These are phyloP conservation scores for Pseudanteris insignis DNA, from an alignment of 2,888 invertebrate species.

Conservation along the genomic window DNA sequence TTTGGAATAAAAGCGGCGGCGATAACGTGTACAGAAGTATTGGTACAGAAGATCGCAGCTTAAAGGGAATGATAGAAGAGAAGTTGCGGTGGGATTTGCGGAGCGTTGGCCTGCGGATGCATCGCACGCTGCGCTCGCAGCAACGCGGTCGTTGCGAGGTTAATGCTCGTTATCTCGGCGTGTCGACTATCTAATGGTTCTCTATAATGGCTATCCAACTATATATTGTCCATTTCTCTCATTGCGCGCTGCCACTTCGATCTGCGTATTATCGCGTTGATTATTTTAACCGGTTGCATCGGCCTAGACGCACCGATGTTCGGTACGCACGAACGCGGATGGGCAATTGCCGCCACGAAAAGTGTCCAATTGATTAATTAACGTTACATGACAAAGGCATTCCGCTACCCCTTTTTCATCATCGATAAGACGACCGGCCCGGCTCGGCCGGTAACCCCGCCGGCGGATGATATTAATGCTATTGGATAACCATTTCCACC, in stretches of 20 bases:
- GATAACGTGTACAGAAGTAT: conserved; percentile 42
- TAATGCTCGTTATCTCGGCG: conserved; percentile 67
- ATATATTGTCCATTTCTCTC: conserved; percentile 64
- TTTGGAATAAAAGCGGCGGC: conserved; percentile 18
- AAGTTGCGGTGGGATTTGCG: conserved; percentile 36
- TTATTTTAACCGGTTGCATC: conserved; percentile 56
- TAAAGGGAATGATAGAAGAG: conserved; percentile 35
- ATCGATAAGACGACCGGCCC: conserved; percentile 5
- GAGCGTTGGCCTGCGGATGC: conserved; percentile 47
- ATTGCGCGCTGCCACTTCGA: conserved; percentile 50
- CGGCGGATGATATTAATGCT: conserved; percentile 3
- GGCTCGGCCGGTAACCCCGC: not conserved
- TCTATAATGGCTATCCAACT: conserved; percentile 62
- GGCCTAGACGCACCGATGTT: conserved; percentile 19
- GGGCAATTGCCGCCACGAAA: conserved; percentile 10
- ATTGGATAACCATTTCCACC: conserved; percentile 12
- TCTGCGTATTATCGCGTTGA: conserved; percentile 58
- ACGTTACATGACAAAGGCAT: conserved; percentile 32
- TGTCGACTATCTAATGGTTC: conserved; percentile 66
- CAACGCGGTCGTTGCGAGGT: conserved; percentile 63
- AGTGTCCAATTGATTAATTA: conserved; percentile 32
- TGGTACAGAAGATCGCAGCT: conserved; percentile 28
- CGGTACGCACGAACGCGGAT: conserved; percentile 14
- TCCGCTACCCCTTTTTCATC: conserved; percentile 13
- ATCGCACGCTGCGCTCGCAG: conserved; percentile 47